These are phyloP conservation scores for Pandemis heparana DNA, from an alignment of 2,888 invertebrate species.

Conservation along the genomic window DNA sequence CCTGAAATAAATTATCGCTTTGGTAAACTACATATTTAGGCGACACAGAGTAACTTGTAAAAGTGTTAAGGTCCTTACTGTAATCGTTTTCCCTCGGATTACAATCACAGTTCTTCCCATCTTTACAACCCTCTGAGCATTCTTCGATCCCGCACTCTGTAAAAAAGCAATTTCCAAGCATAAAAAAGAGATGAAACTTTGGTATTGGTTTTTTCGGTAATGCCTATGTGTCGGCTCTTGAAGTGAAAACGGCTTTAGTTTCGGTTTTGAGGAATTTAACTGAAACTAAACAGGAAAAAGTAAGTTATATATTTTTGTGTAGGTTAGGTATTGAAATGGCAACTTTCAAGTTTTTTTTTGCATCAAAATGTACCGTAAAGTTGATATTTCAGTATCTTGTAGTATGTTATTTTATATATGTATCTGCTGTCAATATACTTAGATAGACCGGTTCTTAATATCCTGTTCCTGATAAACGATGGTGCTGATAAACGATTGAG, in stretches of 20 bases:
- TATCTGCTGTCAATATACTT: no score
- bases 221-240: not conserved
- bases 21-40: not conserved
- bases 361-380: no score
- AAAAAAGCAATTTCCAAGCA: slow-evolving; percentile 46
- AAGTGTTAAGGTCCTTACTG: slow-evolving; percentile 59
- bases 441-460: no score
- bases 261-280: not conserved
- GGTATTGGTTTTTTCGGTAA: slow-evolving; percentile 3
- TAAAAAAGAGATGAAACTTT: slow-evolving; percentile 17
- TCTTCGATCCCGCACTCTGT: slow-evolving; percentile 78
- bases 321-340: no score
- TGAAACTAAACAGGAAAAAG: not conserved
- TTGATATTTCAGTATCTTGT: not conserved
- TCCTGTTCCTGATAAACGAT: no score
- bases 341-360: no score
- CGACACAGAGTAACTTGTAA: slow-evolving; percentile 26
- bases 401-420: no score
- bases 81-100: slow-evolving; percentile 72
- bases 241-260: not conserved
- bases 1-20: slow-evolving; percentile 63
- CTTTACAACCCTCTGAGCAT: slow-evolving; percentile 71
- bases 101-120: slow-evolving; percentile 68
- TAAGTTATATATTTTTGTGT: not conserved
- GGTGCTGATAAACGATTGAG: no score